Conservation (phyloP, 2,888 invertebrate species). For the Melipona beecheii region DNA sequence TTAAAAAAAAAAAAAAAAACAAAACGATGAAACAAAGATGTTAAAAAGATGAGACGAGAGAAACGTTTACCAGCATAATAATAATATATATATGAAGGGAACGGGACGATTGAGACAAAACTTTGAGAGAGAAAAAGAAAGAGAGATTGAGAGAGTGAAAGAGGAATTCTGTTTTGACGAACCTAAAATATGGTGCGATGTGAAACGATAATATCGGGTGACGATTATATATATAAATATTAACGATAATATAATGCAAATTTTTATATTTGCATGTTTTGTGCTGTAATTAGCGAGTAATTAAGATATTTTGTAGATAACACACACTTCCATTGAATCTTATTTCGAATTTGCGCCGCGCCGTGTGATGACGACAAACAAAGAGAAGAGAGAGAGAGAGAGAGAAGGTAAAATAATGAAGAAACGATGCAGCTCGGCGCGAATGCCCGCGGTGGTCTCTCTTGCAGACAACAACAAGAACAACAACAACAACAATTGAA, state of each 20-base stretch:
- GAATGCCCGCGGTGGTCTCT: conserved; percentile 62
- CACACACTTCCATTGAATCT: conserved; percentile 82
- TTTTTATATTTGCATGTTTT: conserved; percentile 84
- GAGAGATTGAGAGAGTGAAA: conserved; percentile 12
- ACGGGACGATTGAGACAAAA: conserved; percentile 21
- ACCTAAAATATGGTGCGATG: conserved; percentile 70
- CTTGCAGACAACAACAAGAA: conserved; percentile 6
- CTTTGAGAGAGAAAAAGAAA: too few relatives aligned
- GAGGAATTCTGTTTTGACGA: conserved; percentile 72
- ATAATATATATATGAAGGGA: conserved; percentile 29
- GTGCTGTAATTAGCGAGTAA: conserved; percentile 84
- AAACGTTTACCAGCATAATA: conserved; percentile 70
- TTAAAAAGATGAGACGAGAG: conserved; percentile 51
- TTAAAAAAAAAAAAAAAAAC: conserved; percentile 28
- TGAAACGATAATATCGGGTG: conserved; percentile 76
- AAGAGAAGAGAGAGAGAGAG: neutral
- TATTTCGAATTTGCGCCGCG: conserved; percentile 74
- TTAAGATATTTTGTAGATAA: conserved; percentile 84
- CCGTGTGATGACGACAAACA: conserved; percentile 28
- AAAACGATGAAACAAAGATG: conserved; percentile 12
- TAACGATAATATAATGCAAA: conserved; percentile 82
- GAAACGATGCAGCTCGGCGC: conserved; percentile 45
- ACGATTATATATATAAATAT: conserved; percentile 82
- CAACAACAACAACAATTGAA: neutral
- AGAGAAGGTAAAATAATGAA: neutral